Conservation (phyloP, 2,113 vertebrate species). For the Planiliza haematocheilus region DNA sequence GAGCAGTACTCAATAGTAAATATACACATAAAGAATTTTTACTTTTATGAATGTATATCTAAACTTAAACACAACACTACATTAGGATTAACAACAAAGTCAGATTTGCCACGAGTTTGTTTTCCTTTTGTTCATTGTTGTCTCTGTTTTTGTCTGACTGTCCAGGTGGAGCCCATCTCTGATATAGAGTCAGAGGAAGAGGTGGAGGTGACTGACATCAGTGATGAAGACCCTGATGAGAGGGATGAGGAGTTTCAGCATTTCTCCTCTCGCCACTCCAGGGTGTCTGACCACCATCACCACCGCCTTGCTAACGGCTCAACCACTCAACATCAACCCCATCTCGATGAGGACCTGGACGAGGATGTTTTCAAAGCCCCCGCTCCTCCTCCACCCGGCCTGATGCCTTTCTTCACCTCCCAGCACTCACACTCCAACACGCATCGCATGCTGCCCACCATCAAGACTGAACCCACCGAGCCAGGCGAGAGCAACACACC, state of each 20-base stretch:
- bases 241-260: conserved; percentile 78
- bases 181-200: conserved; percentile 90
- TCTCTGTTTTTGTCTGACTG: not conserved
- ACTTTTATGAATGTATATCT: conserved; percentile 4
- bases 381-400: conserved; percentile 78
- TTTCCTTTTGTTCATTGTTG: not conserved
- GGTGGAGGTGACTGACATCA: conserved; percentile 93
- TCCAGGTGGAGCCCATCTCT: conserved; percentile 92
- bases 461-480: conserved; percentile 81
- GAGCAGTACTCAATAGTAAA: not conserved
- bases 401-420: conserved; percentile 70
- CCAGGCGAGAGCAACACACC: conserved; percentile 63
- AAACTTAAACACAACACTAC: too few species aligned
- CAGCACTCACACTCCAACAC: conserved; percentile 53
- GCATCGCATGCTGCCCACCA: conserved; percentile 46
- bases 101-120: too few species aligned
- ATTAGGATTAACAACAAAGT: too few species aligned
- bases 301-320: conserved; percentile 62
- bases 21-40: too few species aligned
- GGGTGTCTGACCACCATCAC: conserved; percentile 51
- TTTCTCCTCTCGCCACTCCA: conserved; percentile 65
- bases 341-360: conserved; percentile 86
- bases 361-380: conserved; percentile 94
- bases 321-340: conserved; percentile 50
- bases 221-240: conserved; percentile 86